Evolutionary conservation across 1,140 invertebrate species (phyloP).

Genomic region (Onthophagus taurus): DNA sequence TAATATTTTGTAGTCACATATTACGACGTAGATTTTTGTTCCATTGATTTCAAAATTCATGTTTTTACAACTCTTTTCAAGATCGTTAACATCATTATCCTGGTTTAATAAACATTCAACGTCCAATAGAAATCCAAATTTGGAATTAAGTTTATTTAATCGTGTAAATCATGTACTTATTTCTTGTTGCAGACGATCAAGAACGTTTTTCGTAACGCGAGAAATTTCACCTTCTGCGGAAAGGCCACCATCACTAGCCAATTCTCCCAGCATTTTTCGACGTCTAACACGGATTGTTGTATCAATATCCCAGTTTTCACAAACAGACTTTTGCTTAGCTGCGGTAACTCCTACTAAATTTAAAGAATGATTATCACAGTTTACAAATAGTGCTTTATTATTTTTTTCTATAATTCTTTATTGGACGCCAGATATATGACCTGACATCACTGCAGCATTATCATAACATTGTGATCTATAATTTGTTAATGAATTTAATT

Average conservation of each 20-base stretch:
- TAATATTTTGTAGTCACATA: slow-evolving; percentile 3
- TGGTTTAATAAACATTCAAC: slow-evolving; percentile 3
- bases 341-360: neutral
- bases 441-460: neutral
- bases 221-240: slow-evolving; percentile 14
- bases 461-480: too few species aligned
- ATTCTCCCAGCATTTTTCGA: slow-evolving; percentile 5
- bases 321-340: neutral
- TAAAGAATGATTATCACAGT: neutral
- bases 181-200: slow-evolving; percentile 13
- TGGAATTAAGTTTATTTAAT: neutral
- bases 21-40: slow-evolving; percentile 1
- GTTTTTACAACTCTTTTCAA: slow-evolving; percentile 9
- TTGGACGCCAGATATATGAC: neutral
- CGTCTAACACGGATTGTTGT: slow-evolving; percentile 5
- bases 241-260: slow-evolving; percentile 10
- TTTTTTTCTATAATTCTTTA: slow-evolving; percentile 1
- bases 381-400: neutral
- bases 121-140: slow-evolving; percentile 8
- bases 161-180: slow-evolving; percentile 8
- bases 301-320: slow-evolving; percentile 3
- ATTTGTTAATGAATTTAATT: slow-evolving; percentile 1
- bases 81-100: slow-evolving; percentile 5
- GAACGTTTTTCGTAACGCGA: slow-evolving; percentile 11
- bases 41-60: neutral